phyloP scores from a whole-genome alignment of 2,113 vertebrate species.

The Psephotus haematonotus region DNA sequence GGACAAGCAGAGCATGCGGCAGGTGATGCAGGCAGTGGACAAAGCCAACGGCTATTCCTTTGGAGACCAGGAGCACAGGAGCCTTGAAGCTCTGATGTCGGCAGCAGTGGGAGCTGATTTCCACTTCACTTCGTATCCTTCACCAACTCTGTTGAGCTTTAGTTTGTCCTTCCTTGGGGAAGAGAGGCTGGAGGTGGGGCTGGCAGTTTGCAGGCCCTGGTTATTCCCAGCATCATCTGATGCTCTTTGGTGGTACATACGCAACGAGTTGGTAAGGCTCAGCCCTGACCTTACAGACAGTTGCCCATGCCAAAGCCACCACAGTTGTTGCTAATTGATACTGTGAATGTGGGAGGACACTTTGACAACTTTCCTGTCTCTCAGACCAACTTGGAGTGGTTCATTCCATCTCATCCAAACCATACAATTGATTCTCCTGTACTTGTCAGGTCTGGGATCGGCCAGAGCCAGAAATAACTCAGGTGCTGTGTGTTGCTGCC shows the following conservation, averaged over 20 bases:
- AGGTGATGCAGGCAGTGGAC: constrained; percentile 89
- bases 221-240: rapidly evolving
- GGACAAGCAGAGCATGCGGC: constrained; percentile 92
- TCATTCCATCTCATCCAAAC: background rate
- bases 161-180: background rate
- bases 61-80: constrained; percentile 87
- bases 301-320: background rate
- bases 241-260: background rate
- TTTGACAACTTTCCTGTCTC: background rate
- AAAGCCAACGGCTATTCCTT: constrained; percentile 96
- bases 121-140: constrained; percentile 96
- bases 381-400: background rate
- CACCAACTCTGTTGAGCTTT: background rate
- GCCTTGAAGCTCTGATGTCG: constrained; percentile 93
- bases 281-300: background rate
- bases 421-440: background rate
- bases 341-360: background rate
- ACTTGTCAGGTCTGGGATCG: background rate
- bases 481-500: background rate
- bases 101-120: constrained; percentile 93
- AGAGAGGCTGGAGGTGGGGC: background rate
- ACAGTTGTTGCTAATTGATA: background rate
- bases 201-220: background rate
- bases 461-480: background rate
- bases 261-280: background rate